These are phyloP conservation scores for Apogon hyalosoma DNA, from an alignment of 2,797 vertebrate genomes.

Conservation along the genomic window DNA sequence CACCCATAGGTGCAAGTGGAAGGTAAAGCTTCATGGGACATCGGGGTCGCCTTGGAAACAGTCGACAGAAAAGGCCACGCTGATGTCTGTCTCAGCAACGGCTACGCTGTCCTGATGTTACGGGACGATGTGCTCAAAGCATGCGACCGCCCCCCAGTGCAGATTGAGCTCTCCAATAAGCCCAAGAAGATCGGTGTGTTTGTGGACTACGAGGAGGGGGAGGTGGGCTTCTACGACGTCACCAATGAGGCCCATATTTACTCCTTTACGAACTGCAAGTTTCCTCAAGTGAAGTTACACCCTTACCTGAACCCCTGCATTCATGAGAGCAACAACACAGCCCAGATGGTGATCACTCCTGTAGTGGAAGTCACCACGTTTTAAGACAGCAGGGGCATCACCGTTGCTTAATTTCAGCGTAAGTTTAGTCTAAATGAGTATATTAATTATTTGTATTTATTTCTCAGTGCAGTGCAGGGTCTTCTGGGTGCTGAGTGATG, in stretches of 20 bases:
- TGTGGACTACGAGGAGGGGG: slow-evolving; percentile 61
- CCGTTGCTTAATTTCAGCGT: too few relatives aligned
- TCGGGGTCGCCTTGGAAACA: slow-evolving; percentile 60
- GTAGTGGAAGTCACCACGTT: background rate
- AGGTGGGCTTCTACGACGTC: slow-evolving; percentile 57
- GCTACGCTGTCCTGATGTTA: slow-evolving; percentile 49
- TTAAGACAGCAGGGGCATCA: too few relatives aligned
- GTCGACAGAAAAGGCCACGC: slow-evolving; percentile 28
- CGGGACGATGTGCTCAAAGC: slow-evolving; percentile 33
- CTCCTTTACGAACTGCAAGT: slow-evolving; percentile 42
- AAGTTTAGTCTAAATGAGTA: too few relatives aligned
- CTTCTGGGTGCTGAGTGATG: too few relatives aligned
- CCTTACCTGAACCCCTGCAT: slow-evolving; percentile 54
- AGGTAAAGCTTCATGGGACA: slow-evolving; percentile 50
- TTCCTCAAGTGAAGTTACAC: slow-evolving; percentile 50
- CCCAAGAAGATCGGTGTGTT: slow-evolving; percentile 40
- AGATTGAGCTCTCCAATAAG: slow-evolving; percentile 34
- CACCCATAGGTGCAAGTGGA: slow-evolving; percentile 48
- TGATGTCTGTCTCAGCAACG: slow-evolving; percentile 30
- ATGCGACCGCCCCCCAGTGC: slow-evolving; percentile 38
- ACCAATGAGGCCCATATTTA: slow-evolving; percentile 46
- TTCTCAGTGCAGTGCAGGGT: too few relatives aligned
- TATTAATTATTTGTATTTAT: too few relatives aligned
- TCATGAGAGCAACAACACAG: slow-evolving; percentile 41
- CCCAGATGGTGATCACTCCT: slow-evolving; percentile 39